These are phyloP conservation scores for Delichon dasypus DNA, from an alignment of 2,797 vertebrate genomes.

Conservation along the genomic window DNA sequence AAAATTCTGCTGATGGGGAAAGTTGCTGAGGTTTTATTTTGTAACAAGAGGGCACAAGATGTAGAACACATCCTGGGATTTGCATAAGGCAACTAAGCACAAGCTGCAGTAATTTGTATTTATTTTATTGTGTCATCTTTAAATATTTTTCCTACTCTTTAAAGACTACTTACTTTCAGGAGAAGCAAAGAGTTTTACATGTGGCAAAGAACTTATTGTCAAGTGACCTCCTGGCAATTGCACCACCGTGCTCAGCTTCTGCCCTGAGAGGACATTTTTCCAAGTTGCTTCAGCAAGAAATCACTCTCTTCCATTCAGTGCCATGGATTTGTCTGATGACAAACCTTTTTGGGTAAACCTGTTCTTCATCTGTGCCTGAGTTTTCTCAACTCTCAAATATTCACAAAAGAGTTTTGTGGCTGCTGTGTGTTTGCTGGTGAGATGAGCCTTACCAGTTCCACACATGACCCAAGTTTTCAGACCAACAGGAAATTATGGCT, in stretches of 20 bases:
- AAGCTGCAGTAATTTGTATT: background rate
- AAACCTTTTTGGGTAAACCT: background rate
- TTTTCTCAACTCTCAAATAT: background rate
- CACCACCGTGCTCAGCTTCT: background rate
- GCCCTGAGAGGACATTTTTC: background rate
- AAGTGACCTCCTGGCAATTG: background rate
- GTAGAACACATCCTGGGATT: background rate
- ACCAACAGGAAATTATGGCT: background rate
- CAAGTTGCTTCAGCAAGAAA: background rate
- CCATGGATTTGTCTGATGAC: background rate
- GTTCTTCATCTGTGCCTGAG: background rate
- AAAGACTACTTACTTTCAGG: background rate
- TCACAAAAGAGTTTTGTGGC: background rate
- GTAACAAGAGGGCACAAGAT: rapidly evolving
- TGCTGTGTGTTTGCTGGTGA: background rate
- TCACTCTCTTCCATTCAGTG: background rate
- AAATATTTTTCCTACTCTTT: background rate
- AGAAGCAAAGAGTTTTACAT: background rate
- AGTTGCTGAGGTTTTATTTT: background rate
- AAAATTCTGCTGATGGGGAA: background rate
- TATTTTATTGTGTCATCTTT: background rate
- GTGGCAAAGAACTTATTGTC: background rate
- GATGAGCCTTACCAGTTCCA: background rate
- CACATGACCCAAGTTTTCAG: background rate
- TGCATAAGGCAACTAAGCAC: background rate